A percentile compares a stretch with the other conserved stretches of the same genome.
phyloP scores from a whole-genome alignment of 2,113 vertebrate species.

The Coturnix japonica region DNA sequence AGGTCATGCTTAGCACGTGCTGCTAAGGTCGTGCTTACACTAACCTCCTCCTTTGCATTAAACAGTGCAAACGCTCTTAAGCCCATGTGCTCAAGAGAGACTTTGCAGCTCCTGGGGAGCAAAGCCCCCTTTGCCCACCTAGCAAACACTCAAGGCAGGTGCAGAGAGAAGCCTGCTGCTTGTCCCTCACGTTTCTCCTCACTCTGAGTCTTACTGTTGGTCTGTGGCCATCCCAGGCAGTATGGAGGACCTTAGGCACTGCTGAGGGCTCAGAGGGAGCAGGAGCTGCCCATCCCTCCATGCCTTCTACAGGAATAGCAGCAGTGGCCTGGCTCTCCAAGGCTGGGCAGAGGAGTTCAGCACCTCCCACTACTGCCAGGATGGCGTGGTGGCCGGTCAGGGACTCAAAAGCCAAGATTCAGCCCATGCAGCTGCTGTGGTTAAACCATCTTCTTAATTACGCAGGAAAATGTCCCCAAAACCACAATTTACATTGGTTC shows the following conservation, averaged over 20 bases:
- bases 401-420: background rate
- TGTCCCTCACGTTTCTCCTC: background rate
- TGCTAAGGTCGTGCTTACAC: background rate
- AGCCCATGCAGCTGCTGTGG: conserved; percentile 13
- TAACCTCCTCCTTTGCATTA: background rate
- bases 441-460: conserved; percentile 17
- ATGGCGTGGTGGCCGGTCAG: background rate
- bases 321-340: background rate
- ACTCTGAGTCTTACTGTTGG: background rate
- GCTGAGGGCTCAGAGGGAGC: background rate
- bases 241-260: background rate
- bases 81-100: background rate
- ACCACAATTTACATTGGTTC: background rate
- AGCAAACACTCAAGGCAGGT: background rate
- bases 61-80: background rate
- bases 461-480: conserved; percentile 28
- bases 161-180: background rate
- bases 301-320: background rate
- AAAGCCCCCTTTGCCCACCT: background rate
- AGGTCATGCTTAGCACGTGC: background rate
- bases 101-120: background rate
- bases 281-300: background rate
- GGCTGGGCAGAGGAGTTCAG: background rate
- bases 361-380: background rate
- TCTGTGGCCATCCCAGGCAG: background rate